Conservation (phyloP, 2,113 vertebrate genomes). For the Pollachius pollachius region DNA sequence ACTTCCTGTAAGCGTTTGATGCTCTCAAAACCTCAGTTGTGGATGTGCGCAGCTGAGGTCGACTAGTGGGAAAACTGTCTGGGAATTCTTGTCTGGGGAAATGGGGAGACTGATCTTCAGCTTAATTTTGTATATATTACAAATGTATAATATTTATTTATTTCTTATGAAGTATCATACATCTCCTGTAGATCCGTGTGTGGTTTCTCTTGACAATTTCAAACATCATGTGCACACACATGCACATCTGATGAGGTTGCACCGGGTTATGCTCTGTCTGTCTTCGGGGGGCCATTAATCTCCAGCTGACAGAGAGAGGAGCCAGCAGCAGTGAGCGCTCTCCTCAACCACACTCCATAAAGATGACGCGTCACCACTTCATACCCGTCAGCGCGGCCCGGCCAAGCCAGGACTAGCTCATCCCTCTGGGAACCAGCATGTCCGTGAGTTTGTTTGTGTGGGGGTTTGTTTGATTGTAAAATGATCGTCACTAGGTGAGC, state of each 20-base stretch:
- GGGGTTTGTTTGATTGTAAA: background rate
- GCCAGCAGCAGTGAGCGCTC: background rate
- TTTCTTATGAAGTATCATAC: too few species aligned
- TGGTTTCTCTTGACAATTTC: background rate
- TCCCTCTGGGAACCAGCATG: too few species aligned
- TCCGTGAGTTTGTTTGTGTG: background rate
- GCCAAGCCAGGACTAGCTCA: background rate
- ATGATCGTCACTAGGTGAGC: too few species aligned
- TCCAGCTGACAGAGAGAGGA: constrained; percentile 34
- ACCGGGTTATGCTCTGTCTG: constrained; percentile 17
- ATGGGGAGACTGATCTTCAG: too few species aligned
- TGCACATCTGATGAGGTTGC: background rate
- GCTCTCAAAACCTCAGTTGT: too few species aligned
- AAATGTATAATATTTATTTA: too few species aligned
- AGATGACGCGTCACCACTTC: constrained; percentile 10
- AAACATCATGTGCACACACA: background rate
- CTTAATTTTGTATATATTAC: too few species aligned
- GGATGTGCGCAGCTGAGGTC: too few species aligned
- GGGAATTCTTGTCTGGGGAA: too few species aligned
- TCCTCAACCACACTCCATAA: background rate
- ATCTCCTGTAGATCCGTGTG: too few species aligned
- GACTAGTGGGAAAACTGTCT: too few species aligned
- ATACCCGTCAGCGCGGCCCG: background rate
- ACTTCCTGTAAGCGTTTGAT: too few species aligned
- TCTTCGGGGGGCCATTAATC: constrained; percentile 16